Evolutionary conservation across 2,888 invertebrate genomes (phyloP).

Genomic region (Luperina nickerlii): DNA sequence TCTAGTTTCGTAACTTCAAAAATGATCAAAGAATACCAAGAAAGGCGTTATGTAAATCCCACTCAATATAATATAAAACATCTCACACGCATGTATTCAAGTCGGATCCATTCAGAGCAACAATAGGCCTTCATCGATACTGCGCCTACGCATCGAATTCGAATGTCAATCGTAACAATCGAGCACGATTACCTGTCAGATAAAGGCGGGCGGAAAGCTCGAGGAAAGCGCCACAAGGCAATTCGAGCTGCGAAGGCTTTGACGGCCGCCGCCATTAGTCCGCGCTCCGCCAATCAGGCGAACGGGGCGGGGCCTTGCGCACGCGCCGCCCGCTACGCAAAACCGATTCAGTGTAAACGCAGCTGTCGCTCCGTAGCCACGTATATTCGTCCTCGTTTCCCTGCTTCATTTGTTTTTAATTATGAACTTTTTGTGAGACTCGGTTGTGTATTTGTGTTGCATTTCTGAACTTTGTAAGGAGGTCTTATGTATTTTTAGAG

Average conservation of each 20-base stretch:
- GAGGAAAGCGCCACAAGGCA: conserved; percentile 75
- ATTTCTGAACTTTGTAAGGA: conserved; percentile 62
- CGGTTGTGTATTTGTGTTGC: conserved; percentile 69
- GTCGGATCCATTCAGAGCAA: conserved; percentile 70
- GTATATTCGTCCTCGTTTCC: conserved; percentile 69
- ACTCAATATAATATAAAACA: conserved; percentile 50
- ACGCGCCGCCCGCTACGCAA: conserved; percentile 83
- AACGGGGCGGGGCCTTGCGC: conserved; percentile 83
- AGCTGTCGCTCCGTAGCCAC: conserved; percentile 84
- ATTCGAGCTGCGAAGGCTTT: conserved; percentile 78
- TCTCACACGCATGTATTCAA: conserved; percentile 65
- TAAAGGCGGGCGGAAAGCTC: conserved; percentile 86
- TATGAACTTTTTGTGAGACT: conserved; percentile 82
- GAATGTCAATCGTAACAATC: conserved; percentile 79
- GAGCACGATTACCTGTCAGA: conserved; percentile 82
- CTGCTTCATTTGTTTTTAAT: conserved; percentile 76
- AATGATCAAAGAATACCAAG: conserved; percentile 3
- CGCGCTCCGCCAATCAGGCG: conserved; percentile 76
- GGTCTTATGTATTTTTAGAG: conserved; percentile 66
- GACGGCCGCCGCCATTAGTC: conserved; percentile 79
- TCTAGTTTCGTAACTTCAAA: neutral
- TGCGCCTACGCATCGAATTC: conserved; percentile 83
- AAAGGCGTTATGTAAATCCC: conserved; percentile 51
- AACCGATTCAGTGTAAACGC: conserved; percentile 83
- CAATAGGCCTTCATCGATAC: conserved; percentile 78